Conservation (phyloP, 2,113 vertebrate species). For the Xiphias gladius region DNA sequence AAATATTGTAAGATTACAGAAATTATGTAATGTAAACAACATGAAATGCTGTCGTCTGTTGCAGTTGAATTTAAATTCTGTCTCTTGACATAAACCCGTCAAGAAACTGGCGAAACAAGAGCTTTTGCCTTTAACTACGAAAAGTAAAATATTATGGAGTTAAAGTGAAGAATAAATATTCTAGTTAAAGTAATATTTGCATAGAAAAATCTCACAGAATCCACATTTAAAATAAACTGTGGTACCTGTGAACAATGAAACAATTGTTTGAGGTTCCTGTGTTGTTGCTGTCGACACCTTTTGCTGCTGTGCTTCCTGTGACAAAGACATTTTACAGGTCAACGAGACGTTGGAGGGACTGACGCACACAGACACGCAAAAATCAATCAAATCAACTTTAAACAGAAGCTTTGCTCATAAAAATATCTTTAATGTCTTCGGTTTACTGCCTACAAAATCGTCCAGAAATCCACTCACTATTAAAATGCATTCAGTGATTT, state of each 20-base stretch:
- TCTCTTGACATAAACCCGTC: no score
- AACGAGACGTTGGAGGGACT: conserved; percentile 8
- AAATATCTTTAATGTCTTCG: conserved; percentile 46
- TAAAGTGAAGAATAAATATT: no score
- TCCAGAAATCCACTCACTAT: background rate
- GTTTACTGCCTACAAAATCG: conserved; percentile 46
- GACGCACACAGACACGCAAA: conserved; percentile 13
- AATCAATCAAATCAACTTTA: background rate
- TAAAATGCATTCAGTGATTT: conserved; percentile 19
- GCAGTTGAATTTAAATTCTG: no score
- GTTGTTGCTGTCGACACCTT: conserved; percentile 23
- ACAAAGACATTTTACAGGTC: conserved; percentile 23
- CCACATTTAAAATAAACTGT: background rate
- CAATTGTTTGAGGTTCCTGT: conserved; percentile 7
- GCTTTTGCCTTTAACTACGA: no score
- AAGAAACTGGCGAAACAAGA: no score
- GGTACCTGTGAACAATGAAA: background rate
- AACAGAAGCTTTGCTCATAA: conserved; percentile 19
- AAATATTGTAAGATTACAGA: no score
- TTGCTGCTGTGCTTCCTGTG: conserved; percentile 62
- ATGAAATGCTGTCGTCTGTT: no score
- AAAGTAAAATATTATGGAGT: no score
- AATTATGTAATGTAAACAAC: no score
- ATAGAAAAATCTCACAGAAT: no score
- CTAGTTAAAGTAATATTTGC: no score